A percentile compares a stretch with the other conserved stretches of the same genome.
These are phyloP conservation scores for Drosophila littoralis DNA, from an alignment of 1,140 invertebrate species.

Conservation along the genomic window DNA sequence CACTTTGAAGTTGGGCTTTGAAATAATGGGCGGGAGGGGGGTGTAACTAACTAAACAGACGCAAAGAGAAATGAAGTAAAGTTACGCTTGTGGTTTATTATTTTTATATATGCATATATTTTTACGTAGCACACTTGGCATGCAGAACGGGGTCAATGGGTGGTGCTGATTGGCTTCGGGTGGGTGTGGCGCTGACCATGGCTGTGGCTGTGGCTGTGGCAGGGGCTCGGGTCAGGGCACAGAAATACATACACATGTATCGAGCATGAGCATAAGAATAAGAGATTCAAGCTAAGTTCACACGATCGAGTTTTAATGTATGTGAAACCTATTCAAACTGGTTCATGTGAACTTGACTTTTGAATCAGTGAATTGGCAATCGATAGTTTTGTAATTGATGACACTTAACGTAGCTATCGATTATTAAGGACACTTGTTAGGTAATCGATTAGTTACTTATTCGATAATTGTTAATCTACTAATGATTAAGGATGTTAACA, in stretches of 20 bases:
- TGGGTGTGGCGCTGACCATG: not conserved
- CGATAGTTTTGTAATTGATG: not conserved
- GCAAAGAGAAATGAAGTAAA: slow-evolving; percentile 26
- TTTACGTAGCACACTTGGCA: slow-evolving; percentile 1
- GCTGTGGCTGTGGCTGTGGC: not conserved
- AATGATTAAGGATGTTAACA: slow-evolving; percentile 11
- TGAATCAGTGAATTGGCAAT: not conserved
- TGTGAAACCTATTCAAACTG: not conserved
- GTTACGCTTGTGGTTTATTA: not conserved
- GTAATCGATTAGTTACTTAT: slow-evolving; percentile 5
- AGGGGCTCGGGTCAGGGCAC: not conserved
- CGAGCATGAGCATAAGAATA: not conserved
- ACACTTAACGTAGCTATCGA: no score
- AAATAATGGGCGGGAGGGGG: slow-evolving; percentile 8
- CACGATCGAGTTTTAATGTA: not conserved
- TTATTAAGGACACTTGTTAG: not conserved
- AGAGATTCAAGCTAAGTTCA: slow-evolving; percentile 7
- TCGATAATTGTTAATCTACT: slow-evolving; percentile 6
- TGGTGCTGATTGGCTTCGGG: slow-evolving; percentile 1
- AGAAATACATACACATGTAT: slow-evolving; percentile 4
- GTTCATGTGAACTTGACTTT: slow-evolving; percentile 3
- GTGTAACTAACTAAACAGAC: slow-evolving; percentile 15
- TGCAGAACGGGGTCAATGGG: slow-evolving; percentile 1
- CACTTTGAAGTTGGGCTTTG: not conserved
- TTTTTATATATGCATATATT: not conserved